These are phyloP conservation scores for Rhagologus leucostigma DNA, from an alignment of 2,113 vertebrate genomes.

Conservation along the genomic window DNA sequence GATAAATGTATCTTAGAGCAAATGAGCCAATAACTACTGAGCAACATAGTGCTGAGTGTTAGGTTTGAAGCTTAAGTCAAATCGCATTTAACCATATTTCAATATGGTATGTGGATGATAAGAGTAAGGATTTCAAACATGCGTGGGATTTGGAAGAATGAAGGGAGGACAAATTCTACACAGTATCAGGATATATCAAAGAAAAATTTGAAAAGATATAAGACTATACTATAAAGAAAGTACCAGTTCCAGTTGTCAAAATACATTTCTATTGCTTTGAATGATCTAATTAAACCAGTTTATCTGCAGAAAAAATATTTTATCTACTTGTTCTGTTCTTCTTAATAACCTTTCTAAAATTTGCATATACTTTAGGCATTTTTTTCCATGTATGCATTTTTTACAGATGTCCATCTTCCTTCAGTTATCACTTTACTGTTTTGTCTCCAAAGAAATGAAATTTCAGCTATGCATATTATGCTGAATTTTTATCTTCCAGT, in stretches of 20 bases:
- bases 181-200: neutral
- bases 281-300: neutral
- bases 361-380: neutral
- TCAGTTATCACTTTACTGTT: neutral
- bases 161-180: neutral
- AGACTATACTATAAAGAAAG: neutral
- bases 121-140: neutral
- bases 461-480: neutral
- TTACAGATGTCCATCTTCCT: neutral
- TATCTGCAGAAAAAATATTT: neutral
- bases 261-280: neutral
- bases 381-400: neutral
- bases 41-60: neutral
- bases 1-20: slow-evolving; percentile 42
- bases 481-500: neutral
- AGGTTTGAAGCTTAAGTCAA: slow-evolving; percentile 28
- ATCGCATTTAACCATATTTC: neutral
- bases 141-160: neutral
- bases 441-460: neutral
- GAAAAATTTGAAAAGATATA: neutral
- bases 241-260: neutral
- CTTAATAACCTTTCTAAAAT: neutral
- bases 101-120: neutral
- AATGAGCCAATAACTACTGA: slow-evolving; percentile 30
- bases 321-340: neutral